A percentile compares a stretch with the other conserved stretches of the same genome.
These are phyloP conservation scores for Scomber scombrus DNA, from an alignment of 2,113 vertebrate species.

Conservation along the genomic window DNA sequence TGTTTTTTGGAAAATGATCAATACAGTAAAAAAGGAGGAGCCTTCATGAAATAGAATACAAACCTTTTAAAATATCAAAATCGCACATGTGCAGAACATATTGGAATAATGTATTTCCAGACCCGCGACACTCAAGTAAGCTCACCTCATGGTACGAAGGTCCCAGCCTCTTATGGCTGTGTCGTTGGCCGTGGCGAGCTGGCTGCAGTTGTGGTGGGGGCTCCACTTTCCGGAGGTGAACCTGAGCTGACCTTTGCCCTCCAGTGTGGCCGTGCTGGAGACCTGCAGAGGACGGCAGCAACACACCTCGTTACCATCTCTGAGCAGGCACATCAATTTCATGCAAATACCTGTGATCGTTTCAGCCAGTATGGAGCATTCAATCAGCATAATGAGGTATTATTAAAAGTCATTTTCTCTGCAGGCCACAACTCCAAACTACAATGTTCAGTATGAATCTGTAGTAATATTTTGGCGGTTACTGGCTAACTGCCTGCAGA, in stretches of 20 bases:
- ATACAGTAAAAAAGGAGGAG: constrained; percentile 12
- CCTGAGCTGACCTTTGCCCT: constrained; percentile 97
- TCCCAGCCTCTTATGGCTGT: constrained; percentile 95
- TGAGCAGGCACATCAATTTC: constrained; percentile 8
- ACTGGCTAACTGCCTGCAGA: constrained; percentile 13
- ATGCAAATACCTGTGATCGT: constrained; percentile 30
- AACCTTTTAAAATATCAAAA: background rate
- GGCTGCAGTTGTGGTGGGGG: constrained; percentile 96
- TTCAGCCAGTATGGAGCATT: constrained; percentile 8
- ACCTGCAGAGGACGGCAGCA: constrained; percentile 82
- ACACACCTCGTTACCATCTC: constrained; percentile 29
- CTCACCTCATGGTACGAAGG: constrained; percentile 94
- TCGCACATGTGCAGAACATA: background rate
- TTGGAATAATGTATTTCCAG: constrained; percentile 3
- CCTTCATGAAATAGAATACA: background rate
- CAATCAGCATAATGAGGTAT: constrained; percentile 55
- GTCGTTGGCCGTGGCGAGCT: constrained; percentile 96
- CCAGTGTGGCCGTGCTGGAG: constrained; percentile 89
- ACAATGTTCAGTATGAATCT: constrained; percentile 19
- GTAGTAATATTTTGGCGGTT: constrained; percentile 49
- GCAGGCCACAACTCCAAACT: constrained; percentile 42
- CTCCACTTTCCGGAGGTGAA: constrained; percentile 97
- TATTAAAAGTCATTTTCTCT: constrained; percentile 50
- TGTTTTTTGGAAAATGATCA: constrained; percentile 2
- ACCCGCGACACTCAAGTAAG: background rate